A percentile compares a stretch with the other conserved stretches of the same genome.
phyloP scores from a whole-genome alignment of 2,888 invertebrate species.

The Yponomeuta malinellus region DNA sequence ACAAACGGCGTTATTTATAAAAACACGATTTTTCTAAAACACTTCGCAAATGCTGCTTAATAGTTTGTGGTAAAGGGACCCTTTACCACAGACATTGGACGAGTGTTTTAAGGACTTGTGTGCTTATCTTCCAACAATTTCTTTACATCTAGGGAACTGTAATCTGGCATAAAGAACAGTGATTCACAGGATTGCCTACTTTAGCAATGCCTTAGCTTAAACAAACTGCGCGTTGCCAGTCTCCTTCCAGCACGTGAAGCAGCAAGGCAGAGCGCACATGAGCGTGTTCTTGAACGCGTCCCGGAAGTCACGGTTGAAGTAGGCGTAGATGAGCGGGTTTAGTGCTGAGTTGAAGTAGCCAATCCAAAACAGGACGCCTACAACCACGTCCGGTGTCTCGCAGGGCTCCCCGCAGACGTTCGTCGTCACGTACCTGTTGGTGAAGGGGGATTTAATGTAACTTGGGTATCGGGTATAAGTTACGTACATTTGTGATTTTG shows the following conservation, averaged over 20 bases:
- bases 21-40: too few relatives aligned
- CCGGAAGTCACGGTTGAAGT: constrained; percentile 97
- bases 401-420: constrained; percentile 89
- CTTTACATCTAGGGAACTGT: too few relatives aligned
- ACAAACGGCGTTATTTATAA: too few relatives aligned
- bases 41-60: too few relatives aligned
- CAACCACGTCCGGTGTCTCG: constrained; percentile 88
- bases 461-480: too few relatives aligned
- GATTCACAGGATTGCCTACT: too few relatives aligned
- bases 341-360: constrained; percentile 97
- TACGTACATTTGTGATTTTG: too few relatives aligned
- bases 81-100: too few relatives aligned
- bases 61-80: too few relatives aligned
- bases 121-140: too few relatives aligned
- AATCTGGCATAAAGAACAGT: too few relatives aligned
- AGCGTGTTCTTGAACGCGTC: constrained; percentile 96
- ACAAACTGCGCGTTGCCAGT: constrained; percentile 76
- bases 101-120: too few relatives aligned
- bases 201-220: constrained; percentile 35
- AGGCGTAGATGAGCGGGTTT: constrained; percentile 96
- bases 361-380: constrained; percentile 96
- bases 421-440: constrained; percentile 87
- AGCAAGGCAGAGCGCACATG: constrained; percentile 90
- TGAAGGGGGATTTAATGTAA: constrained; percentile 1
- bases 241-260: constrained; percentile 84